Evolutionary conservation across 2,888 invertebrate species (phyloP).

Genomic region (Eristalinus sepulchralis): DNA sequence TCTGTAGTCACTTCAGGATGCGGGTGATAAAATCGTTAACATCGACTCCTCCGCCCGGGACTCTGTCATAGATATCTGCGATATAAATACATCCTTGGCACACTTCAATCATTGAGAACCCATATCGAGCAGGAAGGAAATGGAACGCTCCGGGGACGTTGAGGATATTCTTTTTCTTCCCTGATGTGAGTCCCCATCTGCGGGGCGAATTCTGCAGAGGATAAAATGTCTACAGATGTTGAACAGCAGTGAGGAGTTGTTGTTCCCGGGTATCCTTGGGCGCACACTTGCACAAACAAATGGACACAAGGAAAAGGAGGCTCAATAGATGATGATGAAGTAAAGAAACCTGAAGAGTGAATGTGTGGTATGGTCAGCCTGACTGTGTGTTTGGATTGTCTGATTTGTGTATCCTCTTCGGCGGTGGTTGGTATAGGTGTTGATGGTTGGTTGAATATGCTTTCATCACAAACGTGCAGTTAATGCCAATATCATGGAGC

Average conservation of each 20-base stretch:
- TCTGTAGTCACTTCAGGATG: conserved; percentile 1
- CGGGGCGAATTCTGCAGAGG: neutral
- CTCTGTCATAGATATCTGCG: neutral
- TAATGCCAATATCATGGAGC: too few relatives aligned
- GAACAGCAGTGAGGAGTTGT: neutral
- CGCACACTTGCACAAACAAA: neutral
- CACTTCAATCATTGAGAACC: neutral
- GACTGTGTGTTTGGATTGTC: neutral
- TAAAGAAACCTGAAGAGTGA: too few relatives aligned
- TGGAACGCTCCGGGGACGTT: neutral
- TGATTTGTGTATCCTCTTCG: neutral
- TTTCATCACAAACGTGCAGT: too few relatives aligned
- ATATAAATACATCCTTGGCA: neutral
- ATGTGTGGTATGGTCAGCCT: neutral
- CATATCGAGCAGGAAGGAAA: neutral
- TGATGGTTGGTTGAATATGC: too few relatives aligned
- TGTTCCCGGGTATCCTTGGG: neutral
- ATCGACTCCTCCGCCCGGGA: neutral
- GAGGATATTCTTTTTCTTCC: neutral
- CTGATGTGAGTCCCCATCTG: neutral
- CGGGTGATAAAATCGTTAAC: conserved; percentile 2
- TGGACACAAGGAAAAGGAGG: neutral
- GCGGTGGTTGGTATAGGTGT: neutral
- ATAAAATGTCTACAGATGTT: neutral
- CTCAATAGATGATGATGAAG: neutral